phyloP scores from a whole-genome alignment of 2,888 invertebrate genomes.

The Thysanoteuthis rhombus region DNA sequence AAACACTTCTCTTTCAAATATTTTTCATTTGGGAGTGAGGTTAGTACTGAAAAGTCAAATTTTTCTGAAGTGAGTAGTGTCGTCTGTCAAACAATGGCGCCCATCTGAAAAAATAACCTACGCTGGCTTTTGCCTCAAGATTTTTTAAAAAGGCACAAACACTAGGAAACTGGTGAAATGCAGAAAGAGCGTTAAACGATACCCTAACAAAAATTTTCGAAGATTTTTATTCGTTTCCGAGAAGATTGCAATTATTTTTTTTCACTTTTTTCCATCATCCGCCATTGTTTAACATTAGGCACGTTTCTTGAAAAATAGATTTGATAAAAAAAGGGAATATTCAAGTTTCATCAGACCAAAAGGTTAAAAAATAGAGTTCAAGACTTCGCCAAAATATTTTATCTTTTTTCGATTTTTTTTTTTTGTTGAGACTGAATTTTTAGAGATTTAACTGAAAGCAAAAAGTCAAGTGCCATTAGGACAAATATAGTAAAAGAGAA shows the following conservation, averaged over 20 bases:
- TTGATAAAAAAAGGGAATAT: neutral
- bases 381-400: neutral
- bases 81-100: constrained; percentile 24
- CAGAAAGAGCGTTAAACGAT: neutral
- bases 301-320: neutral
- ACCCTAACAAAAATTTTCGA: neutral
- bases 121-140: neutral
- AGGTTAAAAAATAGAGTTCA: neutral
- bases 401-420: neutral
- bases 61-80: neutral
- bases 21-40: neutral
- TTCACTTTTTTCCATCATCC: neutral
- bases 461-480: neutral
- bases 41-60: neutral
- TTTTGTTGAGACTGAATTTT: no score
- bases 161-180: neutral
- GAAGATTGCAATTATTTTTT: neutral
- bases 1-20: neutral
- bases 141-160: neutral
- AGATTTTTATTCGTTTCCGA: neutral
- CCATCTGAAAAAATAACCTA: neutral
- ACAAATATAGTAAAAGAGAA: neutral
- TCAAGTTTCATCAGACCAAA: neutral
- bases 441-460: neutral
- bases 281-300: neutral